Percentiles rank a stretch among this genome's conserved stretches.
Conservation (phyloP, 2,888 invertebrate genomes). For the Ormyrus nitidulus region DNA sequence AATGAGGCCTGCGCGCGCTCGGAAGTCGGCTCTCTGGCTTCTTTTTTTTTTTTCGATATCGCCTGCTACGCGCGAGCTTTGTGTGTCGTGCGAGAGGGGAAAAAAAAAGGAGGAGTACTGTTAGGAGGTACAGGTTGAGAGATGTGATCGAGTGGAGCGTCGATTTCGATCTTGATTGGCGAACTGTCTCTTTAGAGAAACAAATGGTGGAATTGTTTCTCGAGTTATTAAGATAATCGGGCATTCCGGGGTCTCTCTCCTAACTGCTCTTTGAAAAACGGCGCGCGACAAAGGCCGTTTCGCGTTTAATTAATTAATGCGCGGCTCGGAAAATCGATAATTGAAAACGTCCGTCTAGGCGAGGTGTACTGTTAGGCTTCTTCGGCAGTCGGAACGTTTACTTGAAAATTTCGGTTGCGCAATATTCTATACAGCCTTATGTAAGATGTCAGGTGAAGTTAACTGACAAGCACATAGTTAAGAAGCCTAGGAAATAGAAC, state of each 20-base stretch:
- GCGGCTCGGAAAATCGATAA: too few species aligned
- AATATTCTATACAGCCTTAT: neutral
- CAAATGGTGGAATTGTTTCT: constrained; percentile 38
- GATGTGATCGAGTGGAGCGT: constrained; percentile 46
- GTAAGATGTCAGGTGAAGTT: neutral
- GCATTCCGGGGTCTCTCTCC: constrained; percentile 14
- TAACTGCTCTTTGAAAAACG: too few species aligned
- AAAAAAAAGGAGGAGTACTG: constrained; percentile 31
- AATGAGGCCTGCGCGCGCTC: constrained; percentile 42
- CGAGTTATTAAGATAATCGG: constrained; percentile 44
- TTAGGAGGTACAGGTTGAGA: constrained; percentile 48
- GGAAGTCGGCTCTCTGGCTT: constrained; percentile 18
- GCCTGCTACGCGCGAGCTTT: neutral
- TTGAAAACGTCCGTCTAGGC: too few species aligned
- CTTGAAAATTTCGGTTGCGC: too few species aligned
- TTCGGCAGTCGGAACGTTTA: too few species aligned
- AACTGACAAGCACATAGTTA: neutral
- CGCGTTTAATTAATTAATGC: too few species aligned
- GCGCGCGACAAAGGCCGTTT: too few species aligned
- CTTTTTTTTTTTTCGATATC: too few species aligned
- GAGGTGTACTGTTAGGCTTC: too few species aligned
- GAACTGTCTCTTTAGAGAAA: constrained; percentile 44
- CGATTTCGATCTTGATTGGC: constrained; percentile 52
- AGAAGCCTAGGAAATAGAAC: too few species aligned
- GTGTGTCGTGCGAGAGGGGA: constrained; percentile 1